Percentiles rank a stretch among this genome's conserved stretches.
Evolutionary conservation across 2,888 invertebrate species (phyloP).

Genomic region (Theristus sp.): DNA sequence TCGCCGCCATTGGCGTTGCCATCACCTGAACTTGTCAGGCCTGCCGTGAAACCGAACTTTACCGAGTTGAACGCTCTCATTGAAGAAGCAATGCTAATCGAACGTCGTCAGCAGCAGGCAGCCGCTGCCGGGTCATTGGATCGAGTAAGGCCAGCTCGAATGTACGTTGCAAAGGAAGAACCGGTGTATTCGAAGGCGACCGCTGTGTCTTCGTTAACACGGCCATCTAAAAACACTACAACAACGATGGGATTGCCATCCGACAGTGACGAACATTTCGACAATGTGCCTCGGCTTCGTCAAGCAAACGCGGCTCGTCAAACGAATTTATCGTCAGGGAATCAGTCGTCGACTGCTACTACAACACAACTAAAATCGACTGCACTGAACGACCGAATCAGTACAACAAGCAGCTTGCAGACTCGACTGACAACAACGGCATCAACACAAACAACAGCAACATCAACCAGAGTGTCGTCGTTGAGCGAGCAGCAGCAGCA

Average conservation of each 20-base stretch:
- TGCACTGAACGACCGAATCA: not conserved
- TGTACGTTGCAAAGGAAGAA: not conserved
- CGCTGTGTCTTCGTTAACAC: too few relatives aligned
- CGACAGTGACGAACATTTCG: not conserved
- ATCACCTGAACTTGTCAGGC: too few relatives aligned
- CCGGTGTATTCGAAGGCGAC: too few relatives aligned
- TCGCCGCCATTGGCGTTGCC: too few relatives aligned
- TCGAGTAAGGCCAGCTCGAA: not conserved
- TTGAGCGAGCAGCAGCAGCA: not conserved
- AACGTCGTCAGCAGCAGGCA: not conserved
- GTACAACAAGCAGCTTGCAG: not conserved
- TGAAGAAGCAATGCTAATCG: not conserved
- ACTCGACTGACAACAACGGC: too few relatives aligned
- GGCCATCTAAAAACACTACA: too few relatives aligned
- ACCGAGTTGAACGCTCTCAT: not conserved
- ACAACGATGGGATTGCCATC: not conserved
- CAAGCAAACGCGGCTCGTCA: too few relatives aligned
- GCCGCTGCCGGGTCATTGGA: not conserved
- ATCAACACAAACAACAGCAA: too few relatives aligned
- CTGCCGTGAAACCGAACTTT: not conserved
- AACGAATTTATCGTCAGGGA: too few relatives aligned
- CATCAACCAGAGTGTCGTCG: not conserved
- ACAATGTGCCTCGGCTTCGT: not conserved
- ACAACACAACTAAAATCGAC: too few relatives aligned
- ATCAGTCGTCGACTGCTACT: too few relatives aligned